Evolutionary conservation across 1,140 invertebrate species (phyloP), one percentile per base, ranked within the genome.

Genomic region (Caerostris extrusa): DNA sequence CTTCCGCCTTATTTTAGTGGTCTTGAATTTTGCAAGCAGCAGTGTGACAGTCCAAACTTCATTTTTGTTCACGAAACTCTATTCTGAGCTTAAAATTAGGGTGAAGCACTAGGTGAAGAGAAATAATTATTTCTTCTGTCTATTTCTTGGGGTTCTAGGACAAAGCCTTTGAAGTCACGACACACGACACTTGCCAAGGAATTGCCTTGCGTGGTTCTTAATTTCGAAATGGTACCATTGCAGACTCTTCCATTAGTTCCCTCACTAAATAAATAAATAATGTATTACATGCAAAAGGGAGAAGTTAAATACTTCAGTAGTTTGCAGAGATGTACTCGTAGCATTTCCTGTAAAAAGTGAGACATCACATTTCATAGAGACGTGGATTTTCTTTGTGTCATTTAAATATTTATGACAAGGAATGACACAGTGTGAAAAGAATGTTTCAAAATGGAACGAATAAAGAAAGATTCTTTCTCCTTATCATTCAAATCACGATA

Each of bases 231-330:
- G 69, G 34, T 3, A 58, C n/a, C 53, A 34, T 61, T 34, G 55
- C n/a, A n/a, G 58, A 34, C 12, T 50, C 19, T 89, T 61, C 64
- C 34, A 53, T 53, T 67, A 17, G 60, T 8, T 69, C 56, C 19
- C 34, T 56, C 50, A 53, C 64, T 89, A 69, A 69, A 69, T 89
- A 89, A 89, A 89, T 89, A 89, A 89, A 89, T 89, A 89, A 89
- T 89, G 87, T 89, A 71, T 56, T 89, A 69, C 87, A 89, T 69
- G 87, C 56, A 89, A 89, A 67, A 89, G 61, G 57, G 60, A 61
- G 34, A 87, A 57, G 53, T 85, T 85, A 50, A 60, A 87, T 87
- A 17, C 85, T 61, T 87, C 56, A 61, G 6, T 12, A 53, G 34
- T 83, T 55, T 10, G 34, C 34, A 34, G 34, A 34, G 34, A 34